A percentile compares a stretch with the other conserved stretches of the same genome.
Evolutionary conservation across 2,113 vertebrate genomes (phyloP).

Genomic region (Hiodon alosoides): DNA sequence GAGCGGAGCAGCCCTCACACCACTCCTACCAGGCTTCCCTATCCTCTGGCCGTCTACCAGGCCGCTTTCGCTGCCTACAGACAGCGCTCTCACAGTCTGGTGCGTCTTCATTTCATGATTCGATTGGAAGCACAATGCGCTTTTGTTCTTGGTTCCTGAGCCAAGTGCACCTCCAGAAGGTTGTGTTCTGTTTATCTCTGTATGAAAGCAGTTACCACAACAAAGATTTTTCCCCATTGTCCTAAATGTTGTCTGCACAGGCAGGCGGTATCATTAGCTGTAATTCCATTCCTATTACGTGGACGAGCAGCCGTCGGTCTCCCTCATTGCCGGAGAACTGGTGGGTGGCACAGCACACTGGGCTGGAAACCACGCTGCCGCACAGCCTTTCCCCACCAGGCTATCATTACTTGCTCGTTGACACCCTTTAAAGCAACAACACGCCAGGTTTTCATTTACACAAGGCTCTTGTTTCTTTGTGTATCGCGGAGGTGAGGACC

Average conservation of each 20-base stretch:
- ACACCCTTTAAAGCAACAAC: background rate
- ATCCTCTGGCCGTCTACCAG: background rate
- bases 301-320: background rate
- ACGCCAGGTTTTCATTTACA: background rate
- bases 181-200: conserved; percentile 7
- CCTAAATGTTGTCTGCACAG: background rate
- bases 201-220: conserved; percentile 12
- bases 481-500: background rate
- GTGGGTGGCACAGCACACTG: background rate
- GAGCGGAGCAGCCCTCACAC: background rate
- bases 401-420: background rate
- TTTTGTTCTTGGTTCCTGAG: conserved; percentile 3
- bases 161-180: conserved; percentile 3
- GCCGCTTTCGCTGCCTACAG: background rate
- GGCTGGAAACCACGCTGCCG: background rate
- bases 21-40: background rate
- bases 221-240: background rate
- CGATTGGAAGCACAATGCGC: background rate
- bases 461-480: background rate
- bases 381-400: background rate
- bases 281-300: background rate
- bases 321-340: background rate
- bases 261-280: background rate
- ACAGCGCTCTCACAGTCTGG: background rate
- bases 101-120: background rate